phyloP scores from a whole-genome alignment of 92 coral and sea anemone species.

The Pocillopora grandis region DNA sequence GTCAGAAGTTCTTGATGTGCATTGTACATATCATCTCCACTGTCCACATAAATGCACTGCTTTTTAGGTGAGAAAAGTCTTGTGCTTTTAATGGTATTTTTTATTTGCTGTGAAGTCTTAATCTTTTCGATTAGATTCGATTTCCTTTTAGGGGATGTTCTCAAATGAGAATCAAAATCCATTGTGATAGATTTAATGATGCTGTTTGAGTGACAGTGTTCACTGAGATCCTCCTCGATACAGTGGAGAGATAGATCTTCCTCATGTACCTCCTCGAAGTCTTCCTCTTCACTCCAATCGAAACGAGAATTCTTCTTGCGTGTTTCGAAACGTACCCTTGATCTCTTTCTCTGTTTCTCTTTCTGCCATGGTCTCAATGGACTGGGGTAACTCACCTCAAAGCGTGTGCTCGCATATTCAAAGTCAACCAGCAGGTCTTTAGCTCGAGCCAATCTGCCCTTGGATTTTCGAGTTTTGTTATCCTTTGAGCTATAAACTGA shows the following conservation, averaged over 20 bases:
- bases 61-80: conserved; percentile 25
- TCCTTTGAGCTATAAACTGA: conserved; percentile 56
- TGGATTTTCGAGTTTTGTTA: conserved; percentile 47
- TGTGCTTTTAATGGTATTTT: neutral
- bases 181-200: neutral
- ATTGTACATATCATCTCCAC: conserved; percentile 3
- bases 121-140: neutral
- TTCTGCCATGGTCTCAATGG: conserved; percentile 41
- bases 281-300: conserved; percentile 13
- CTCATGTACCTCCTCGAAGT: neutral
- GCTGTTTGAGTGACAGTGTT: neutral
- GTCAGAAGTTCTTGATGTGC: conserved; percentile 19
- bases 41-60: conserved; percentile 40
- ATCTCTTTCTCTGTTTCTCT: conserved; percentile 7
- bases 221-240: neutral
- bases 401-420: conserved; percentile 37
- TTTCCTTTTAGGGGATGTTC: neutral
- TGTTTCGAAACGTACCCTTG: neutral
- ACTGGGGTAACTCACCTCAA: conserved; percentile 65
- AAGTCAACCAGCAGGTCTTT: conserved; percentile 25
- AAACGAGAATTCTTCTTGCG: conserved; percentile 9
- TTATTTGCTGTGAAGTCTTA: neutral
- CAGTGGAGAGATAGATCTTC: neutral
- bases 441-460: conserved; percentile 39
- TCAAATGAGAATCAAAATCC: neutral